A percentile compares a stretch with the other conserved stretches of the same genome.
These are phyloP conservation scores for Cryptocheilus praepositus DNA, from an alignment of 2,888 invertebrate species.

Conservation along the genomic window DNA sequence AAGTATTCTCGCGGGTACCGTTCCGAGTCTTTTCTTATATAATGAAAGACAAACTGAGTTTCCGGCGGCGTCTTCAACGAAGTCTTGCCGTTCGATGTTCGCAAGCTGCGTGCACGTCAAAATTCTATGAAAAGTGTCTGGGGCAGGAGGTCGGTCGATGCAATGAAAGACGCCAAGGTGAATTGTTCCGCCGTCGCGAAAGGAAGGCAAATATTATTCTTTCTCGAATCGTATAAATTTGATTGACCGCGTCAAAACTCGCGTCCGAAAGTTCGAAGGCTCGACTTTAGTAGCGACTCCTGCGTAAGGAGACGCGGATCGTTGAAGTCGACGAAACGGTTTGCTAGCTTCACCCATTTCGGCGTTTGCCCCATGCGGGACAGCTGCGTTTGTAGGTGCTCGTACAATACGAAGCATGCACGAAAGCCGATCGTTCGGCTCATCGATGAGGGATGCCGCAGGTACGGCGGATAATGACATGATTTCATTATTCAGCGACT, in stretches of 20 bases:
- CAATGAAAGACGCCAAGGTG: not conserved
- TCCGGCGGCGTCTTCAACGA: not conserved
- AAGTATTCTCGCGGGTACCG: too few species aligned
- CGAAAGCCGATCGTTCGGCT: slow-evolving; percentile 8
- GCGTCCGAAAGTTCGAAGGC: not conserved
- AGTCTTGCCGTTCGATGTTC: not conserved
- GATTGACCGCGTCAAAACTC: too few species aligned
- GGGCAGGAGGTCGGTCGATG: too few species aligned
- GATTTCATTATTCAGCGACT: slow-evolving; percentile 36
- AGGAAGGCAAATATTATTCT: slow-evolving; percentile 33
- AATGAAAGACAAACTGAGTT: not conserved
- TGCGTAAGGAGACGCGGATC: slow-evolving; percentile 25
- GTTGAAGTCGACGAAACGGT: slow-evolving; percentile 18
- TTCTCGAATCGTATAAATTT: not conserved
- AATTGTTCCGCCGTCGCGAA: slow-evolving; percentile 19
- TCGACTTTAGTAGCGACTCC: not conserved
- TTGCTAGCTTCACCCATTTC: slow-evolving; percentile 44
- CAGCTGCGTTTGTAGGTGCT: slow-evolving; percentile 55
- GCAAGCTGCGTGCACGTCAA: slow-evolving; percentile 6
- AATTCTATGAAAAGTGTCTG: slow-evolving; percentile 1
- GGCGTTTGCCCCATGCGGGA: slow-evolving; percentile 60
- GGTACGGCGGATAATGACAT: slow-evolving; percentile 21
- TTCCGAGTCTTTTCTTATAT: not conserved
- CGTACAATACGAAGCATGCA: slow-evolving; percentile 14
- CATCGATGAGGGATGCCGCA: slow-evolving; percentile 39